Base-by-base conservation (phyloP, 2,888 invertebrate genomes). In the Ormyrus nitidulus region DNA sequence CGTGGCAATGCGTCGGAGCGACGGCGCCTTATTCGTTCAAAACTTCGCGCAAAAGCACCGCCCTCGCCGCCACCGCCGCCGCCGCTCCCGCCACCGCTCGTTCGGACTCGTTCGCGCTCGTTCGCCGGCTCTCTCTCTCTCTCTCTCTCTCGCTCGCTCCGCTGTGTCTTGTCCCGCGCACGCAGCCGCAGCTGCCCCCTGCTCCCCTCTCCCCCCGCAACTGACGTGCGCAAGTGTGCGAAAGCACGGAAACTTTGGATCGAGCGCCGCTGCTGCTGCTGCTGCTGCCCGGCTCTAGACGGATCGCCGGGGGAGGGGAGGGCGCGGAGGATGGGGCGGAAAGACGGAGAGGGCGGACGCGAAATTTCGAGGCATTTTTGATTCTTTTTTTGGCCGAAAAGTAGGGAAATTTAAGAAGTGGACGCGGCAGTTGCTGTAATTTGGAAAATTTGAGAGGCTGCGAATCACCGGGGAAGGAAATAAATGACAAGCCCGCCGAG, bases 1-100 rank as follows among this genome's bases (percentile, higher is more conserved):
- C 90, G 90, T 89, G 90, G 90, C 90, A 85, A 87, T 84, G 88
- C 86, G 86, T 86, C 85, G 86, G 86, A 87, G 86, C 87, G 86
- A 85, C 86, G 87, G 84, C 86, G 88, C 89, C 90, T 90, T 90
- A 90, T 90, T 90, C 90, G 90, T 90, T 90, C 89, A 90, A 90
- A 90, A 90, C 89, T 90, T 89, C 85, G 72, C 84, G 86, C 85
- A 85, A 86, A 86, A 86, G 86, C 86, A 84, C 86, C 85, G 86
- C 86, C 85, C 86, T 81, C 80, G 76, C 58, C 81, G 19, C 73
- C 34, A 4, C 34, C 34, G 34, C 3, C 34, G 34, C 34, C 34
- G 34, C 34, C 34, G 3, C 19, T n/a, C 19, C 54, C 68, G 80
- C 44, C 76, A 51, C 68, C 34, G 34, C 75, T 79, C 82, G 75